Base-by-base conservation (phyloP, 2,888 invertebrate species). In the Trachelus tabidus region DNA sequence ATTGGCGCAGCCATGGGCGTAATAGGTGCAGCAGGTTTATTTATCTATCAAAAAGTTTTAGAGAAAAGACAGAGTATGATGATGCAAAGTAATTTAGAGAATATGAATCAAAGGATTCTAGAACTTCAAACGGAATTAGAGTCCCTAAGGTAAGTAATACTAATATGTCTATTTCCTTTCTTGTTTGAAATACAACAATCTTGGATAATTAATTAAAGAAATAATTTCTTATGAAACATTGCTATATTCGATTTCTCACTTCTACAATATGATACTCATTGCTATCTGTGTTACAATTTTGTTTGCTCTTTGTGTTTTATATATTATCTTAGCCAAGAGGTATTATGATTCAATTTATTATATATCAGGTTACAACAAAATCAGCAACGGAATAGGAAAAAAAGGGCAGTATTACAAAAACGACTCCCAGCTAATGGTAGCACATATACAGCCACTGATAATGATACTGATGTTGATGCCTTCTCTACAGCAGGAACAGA, bases 401-500 rank as follows among this genome's bases (percentile, higher is more conserved):
- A 83, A 79, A 89, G 82, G 75, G 79, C 74, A 71, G 34, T 82
- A 11, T 73, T 80, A 40, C 82, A 84, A 73, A 89, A 84, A 81
- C 82, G 83, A 75, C 79, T 84, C 40, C 80, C 84, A 73, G 88
- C 87, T 4, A 85, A 86, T 77, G 85, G 82, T 73, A 89, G 83
- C 79, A 87, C 87, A 4, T 83, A 83, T 30, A 85, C 85, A 33
- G 82, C 81, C 34, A 88, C 86, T 4, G 90, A 89, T 31, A 87
- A 85, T 68, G 90, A 90, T 40, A 88, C 87, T 0, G 91, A 91
- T 37, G 79, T 86, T 4, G 91, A 91, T 81, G 86, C 87, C 33
- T 87, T 84, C 80, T 91, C 90, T 34, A 88, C 86, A 56, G 87
- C 89, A 11, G 90, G 87, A n/a, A 91, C 91, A 30, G 90, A 90